Conservation (phyloP, 2,888 invertebrate genomes). For the Drosophila heteroneura region DNA sequence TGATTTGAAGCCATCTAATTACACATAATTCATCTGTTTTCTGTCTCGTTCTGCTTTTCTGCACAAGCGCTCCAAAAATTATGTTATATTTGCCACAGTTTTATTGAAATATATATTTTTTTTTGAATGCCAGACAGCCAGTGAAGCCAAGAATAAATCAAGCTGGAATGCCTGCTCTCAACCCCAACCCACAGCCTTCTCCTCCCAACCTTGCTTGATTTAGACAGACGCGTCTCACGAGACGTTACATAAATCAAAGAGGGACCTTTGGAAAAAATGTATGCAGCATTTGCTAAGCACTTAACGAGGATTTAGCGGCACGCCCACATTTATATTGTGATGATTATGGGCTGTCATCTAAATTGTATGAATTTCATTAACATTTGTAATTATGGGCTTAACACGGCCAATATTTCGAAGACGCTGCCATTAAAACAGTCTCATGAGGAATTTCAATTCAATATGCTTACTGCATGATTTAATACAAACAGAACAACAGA, state of each 20-base stretch:
- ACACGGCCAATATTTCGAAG: constrained; percentile 21
- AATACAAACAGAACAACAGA: constrained; percentile 55
- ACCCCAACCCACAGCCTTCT: background rate
- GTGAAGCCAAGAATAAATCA: constrained; percentile 49
- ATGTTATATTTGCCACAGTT: constrained; percentile 36
- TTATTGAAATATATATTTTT: constrained; percentile 31
- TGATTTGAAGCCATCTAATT: constrained; percentile 66
- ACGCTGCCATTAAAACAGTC: background rate
- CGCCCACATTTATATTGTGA: constrained; percentile 32
- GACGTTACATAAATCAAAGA: constrained; percentile 54
- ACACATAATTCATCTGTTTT: constrained; percentile 39
- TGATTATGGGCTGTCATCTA: constrained; percentile 16
- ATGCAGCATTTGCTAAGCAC: constrained; percentile 60
- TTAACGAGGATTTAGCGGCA: constrained; percentile 57
- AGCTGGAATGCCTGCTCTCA: constrained; percentile 16
- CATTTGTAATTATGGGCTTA: constrained; percentile 32
- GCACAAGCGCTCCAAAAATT: constrained; percentile 11
- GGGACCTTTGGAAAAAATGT: constrained; percentile 32
- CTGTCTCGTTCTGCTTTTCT: constrained; percentile 6
- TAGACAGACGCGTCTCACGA: constrained; percentile 53
- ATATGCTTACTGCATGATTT: constrained; percentile 45
- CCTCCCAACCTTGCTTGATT: constrained; percentile 25
- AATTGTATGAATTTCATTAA: constrained; percentile 45
- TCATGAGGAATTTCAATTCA: constrained; percentile 1
- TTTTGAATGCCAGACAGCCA: constrained; percentile 24